A percentile compares a stretch with the other conserved stretches of the same genome.
Conservation (phyloP, 2,888 invertebrate genomes). For the Pecten maximus region DNA sequence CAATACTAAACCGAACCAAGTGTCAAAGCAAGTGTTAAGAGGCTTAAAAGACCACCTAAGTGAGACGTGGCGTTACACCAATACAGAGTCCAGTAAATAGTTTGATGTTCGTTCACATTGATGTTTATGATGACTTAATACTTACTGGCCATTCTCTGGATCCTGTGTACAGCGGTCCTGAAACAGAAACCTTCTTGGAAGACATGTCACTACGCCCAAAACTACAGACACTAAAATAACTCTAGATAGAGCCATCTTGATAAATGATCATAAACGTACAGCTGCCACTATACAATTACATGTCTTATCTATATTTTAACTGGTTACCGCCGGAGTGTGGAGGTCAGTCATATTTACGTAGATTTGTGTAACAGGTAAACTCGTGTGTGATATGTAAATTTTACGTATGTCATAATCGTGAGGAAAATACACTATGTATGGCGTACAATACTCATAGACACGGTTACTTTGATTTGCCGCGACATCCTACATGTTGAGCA, state of each 20-base stretch:
- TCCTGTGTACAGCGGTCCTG: conserved; percentile 4
- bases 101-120: background rate
- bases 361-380: background rate
- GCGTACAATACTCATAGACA: too few relatives aligned
- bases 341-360: background rate
- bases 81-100: too few relatives aligned
- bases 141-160: background rate
- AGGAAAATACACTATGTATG: too few relatives aligned
- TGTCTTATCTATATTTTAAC: background rate
- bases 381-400: background rate
- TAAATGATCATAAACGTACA: background rate
- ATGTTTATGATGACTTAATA: background rate
- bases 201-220: background rate
- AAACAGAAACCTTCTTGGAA: background rate
- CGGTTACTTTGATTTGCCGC: too few relatives aligned
- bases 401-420: too few relatives aligned
- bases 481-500: too few relatives aligned
- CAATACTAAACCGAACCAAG: too few relatives aligned
- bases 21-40: too few relatives aligned
- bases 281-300: too few relatives aligned
- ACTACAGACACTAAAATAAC: background rate
- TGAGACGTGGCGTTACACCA: too few relatives aligned
- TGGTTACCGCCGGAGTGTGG: background rate
- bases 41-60: too few relatives aligned
- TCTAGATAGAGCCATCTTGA: background rate